These are phyloP conservation scores for Ormyrus nitidulus DNA, from an alignment of 2,888 invertebrate species.

Conservation along the genomic window DNA sequence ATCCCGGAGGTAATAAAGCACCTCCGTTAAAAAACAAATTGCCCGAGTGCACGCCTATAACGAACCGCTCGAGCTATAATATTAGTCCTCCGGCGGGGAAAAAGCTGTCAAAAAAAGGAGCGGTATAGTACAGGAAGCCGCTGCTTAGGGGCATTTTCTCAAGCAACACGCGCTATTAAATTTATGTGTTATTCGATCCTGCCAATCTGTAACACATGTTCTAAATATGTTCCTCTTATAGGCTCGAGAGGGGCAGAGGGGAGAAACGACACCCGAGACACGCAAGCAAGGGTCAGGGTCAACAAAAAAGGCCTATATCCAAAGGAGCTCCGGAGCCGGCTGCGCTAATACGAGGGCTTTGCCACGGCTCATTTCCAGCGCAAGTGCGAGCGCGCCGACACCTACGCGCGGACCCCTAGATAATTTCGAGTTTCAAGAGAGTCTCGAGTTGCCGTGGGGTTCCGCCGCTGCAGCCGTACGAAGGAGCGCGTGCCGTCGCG, in stretches of 20 bases:
- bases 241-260: constrained; percentile 33
- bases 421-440: constrained; percentile 21
- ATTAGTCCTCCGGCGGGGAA: too few relatives aligned
- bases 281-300: constrained; percentile 45
- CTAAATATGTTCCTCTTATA: constrained; percentile 58
- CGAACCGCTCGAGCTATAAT: neutral
- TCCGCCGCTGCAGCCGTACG: neutral
- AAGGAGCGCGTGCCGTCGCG: constrained; percentile 30
- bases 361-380: constrained; percentile 21
- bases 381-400: constrained; percentile 7
- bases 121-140: constrained; percentile 32
- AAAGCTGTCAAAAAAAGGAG: neutral
- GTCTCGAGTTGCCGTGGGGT: constrained; percentile 24
- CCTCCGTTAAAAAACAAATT: constrained; percentile 30
- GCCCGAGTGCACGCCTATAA: constrained; percentile 31
- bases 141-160: constrained; percentile 30
- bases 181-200: constrained; percentile 53
- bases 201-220: constrained; percentile 68
- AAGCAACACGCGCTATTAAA: constrained; percentile 33
- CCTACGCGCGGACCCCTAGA: constrained; percentile 28
- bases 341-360: constrained; percentile 15
- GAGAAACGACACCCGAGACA: constrained; percentile 44
- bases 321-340: neutral
- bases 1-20: constrained; percentile 1
- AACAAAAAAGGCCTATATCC: neutral